Evolutionary conservation across 2,888 invertebrate genomes (phyloP).

Genomic region (Drosophila mayaguana): DNA sequence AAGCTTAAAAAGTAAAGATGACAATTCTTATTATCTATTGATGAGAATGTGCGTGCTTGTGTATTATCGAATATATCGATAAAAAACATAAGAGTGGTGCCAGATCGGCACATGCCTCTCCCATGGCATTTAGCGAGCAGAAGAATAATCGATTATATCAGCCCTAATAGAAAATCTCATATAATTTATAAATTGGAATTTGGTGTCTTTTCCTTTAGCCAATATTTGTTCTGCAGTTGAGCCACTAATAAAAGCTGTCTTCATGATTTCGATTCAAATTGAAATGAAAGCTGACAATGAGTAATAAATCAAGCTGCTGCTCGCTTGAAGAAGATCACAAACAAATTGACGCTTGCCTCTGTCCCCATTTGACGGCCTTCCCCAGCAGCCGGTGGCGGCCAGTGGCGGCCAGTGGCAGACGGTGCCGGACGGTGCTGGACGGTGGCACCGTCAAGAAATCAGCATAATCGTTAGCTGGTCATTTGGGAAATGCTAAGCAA

Average conservation of each 20-base stretch:
- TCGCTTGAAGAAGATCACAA: constrained; percentile 1
- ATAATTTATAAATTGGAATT: not conserved
- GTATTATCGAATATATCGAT: too few species aligned
- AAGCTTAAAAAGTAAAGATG: too few species aligned
- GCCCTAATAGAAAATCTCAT: too few species aligned
- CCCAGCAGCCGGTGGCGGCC: not conserved
- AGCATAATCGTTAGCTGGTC: not conserved
- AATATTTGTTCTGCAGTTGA: not conserved
- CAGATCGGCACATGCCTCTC: too few species aligned
- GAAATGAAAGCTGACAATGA: not conserved
- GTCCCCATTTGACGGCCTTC: not conserved
- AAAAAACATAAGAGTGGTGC: too few species aligned
- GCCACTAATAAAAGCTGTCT: not conserved
- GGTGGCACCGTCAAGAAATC: not conserved
- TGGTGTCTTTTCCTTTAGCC: not conserved
- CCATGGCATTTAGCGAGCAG: too few species aligned
- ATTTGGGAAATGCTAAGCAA: constrained; percentile 34
- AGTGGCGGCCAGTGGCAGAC: too few species aligned
- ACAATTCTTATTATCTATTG: too few species aligned
- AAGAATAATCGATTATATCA: too few species aligned
- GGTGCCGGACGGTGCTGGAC: too few species aligned
- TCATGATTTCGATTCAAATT: not conserved
- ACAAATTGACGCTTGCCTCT: not conserved
- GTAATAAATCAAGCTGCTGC: constrained; percentile 1
- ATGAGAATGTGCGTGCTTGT: too few species aligned